Conservation (phyloP, 2,113 vertebrate species). For the Malurus alboscapulatus region DNA sequence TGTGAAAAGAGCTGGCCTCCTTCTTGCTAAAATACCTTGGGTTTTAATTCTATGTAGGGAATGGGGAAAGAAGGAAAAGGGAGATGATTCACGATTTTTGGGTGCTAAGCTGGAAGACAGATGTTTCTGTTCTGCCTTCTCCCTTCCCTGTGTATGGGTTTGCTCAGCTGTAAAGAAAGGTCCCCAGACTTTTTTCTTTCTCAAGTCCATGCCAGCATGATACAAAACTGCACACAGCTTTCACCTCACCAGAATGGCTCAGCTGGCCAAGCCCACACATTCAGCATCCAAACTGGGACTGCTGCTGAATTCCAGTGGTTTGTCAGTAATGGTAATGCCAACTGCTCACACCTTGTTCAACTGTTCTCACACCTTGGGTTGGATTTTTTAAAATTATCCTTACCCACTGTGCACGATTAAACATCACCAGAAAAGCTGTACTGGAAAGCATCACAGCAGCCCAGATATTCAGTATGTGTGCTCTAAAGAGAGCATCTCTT, state of each 20-base stretch:
- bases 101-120: not conserved
- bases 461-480: not conserved
- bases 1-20: not conserved
- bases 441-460: not conserved
- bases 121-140: not conserved
- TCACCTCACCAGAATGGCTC: not conserved
- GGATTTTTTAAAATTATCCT: not conserved
- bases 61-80: not conserved
- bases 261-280: not conserved
- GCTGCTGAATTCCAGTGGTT: not conserved
- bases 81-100: not conserved
- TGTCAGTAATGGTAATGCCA: not conserved
- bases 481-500: not conserved
- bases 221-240: not conserved
- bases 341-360: not conserved
- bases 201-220: not conserved
- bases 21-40: not conserved
- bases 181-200: not conserved
- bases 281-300: not conserved
- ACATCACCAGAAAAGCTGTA: not conserved
- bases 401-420: accelerated
- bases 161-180: not conserved
- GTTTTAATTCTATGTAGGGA: not conserved
- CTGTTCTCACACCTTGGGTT: not conserved
- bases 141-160: not conserved